A percentile compares a stretch with the other conserved stretches of the same genome.
phyloP scores from a whole-genome alignment of 2,113 vertebrate genomes.

The Pygoscelis antarcticus region DNA sequence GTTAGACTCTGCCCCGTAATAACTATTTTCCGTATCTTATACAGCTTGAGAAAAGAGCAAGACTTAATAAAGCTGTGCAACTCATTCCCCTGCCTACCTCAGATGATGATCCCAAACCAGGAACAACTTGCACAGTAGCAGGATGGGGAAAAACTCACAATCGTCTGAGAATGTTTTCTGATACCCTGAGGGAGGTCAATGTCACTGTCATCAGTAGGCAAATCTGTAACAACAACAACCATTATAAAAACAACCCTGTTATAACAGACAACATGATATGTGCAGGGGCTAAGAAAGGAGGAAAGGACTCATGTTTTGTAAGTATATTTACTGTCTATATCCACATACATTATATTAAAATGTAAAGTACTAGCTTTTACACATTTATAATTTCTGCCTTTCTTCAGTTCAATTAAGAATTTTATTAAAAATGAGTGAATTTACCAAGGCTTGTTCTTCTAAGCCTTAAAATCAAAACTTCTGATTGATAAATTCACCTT shows the following conservation, averaged over 20 bases:
- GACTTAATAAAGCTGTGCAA: conserved; percentile 29
- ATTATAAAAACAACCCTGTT: conserved; percentile 36
- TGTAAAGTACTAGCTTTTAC: not conserved
- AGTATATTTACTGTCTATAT: conserved; percentile 36
- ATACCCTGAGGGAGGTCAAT: conserved; percentile 70
- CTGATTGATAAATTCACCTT: not conserved
- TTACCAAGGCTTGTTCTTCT: not conserved
- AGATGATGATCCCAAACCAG: conserved; percentile 19
- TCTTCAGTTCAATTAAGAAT: not conserved
- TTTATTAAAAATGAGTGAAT: not conserved
- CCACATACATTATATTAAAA: not conserved
- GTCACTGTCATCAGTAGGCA: conserved; percentile 67
- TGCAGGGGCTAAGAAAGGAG: conserved; percentile 28
- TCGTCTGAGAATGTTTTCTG: fast-evolving
- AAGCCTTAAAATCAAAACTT: not conserved
- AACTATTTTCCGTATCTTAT: not conserved
- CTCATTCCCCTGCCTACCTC: conserved; percentile 35
- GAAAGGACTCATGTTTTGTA: conserved; percentile 63
- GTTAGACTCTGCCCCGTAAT: not conserved
- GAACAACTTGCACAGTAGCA: conserved; percentile 62
- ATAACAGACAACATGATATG: conserved; percentile 76
- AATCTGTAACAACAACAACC: conserved; percentile 48
- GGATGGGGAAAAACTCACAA: conserved; percentile 43
- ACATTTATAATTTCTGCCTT: not conserved
- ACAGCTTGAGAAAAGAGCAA: conserved; percentile 65